phyloP scores from a whole-genome alignment of 2,113 vertebrate genomes.

The Fulmarus glacialis region DNA sequence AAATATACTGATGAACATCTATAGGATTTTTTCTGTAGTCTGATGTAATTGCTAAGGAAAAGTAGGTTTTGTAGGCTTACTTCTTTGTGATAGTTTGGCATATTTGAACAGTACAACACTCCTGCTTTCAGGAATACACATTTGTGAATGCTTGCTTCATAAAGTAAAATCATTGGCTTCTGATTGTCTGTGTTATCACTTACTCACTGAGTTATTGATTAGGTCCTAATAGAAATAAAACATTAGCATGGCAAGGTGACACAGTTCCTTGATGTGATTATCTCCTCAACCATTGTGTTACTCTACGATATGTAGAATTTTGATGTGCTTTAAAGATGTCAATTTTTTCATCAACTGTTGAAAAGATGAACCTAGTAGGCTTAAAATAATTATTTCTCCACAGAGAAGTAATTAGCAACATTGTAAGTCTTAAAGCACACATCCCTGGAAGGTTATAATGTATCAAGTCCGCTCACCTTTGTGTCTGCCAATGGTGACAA shows the following conservation, averaged over 20 bases:
- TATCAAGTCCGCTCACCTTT: neutral
- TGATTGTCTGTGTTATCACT: neutral
- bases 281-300: neutral
- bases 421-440: neutral
- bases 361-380: neutral
- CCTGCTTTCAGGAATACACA: neutral
- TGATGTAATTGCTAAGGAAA: neutral
- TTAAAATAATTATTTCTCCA: neutral
- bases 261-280: neutral
- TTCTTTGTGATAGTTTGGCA: neutral
- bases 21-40: neutral
- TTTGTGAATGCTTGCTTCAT: neutral
- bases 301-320: neutral
- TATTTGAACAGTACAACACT: neutral
- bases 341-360: neutral
- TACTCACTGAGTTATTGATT: neutral
- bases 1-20: neutral
- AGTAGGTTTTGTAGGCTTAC: neutral
- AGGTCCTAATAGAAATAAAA: neutral
- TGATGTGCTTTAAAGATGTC: neutral
- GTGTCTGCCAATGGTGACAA: neutral
- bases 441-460: neutral
- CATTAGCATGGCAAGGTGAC: neutral
- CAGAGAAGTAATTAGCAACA: neutral
- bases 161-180: neutral